Percentiles rank a stretch among this genome's conserved stretches.
Evolutionary conservation across 2,113 vertebrate genomes (phyloP).

Genomic region (Channa argus): DNA sequence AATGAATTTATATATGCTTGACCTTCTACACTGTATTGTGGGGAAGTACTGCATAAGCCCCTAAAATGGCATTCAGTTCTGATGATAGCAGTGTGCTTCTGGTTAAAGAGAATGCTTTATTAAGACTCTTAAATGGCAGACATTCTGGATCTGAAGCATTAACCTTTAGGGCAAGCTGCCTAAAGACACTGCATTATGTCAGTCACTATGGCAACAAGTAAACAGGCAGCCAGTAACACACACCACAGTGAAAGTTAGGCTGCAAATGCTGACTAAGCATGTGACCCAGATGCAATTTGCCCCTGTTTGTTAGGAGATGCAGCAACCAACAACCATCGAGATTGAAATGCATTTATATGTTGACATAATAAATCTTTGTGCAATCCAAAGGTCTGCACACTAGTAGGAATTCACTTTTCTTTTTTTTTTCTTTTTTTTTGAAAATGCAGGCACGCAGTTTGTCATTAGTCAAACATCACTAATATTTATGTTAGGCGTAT

Average conservation of each 20-base stretch:
- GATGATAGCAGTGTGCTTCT: slow-evolving; percentile 72
- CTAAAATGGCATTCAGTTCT: slow-evolving; percentile 52
- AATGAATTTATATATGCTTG: slow-evolving; percentile 75
- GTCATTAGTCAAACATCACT: not conserved
- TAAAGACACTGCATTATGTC: slow-evolving; percentile 57
- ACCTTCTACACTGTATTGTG: slow-evolving; percentile 73
- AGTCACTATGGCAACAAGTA: slow-evolving; percentile 68
- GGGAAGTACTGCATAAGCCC: slow-evolving; percentile 31
- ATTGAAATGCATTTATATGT: slow-evolving; percentile 10
- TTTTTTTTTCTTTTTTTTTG: slow-evolving; percentile 4
- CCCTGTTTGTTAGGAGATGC: slow-evolving; percentile 38
- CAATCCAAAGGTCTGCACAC: slow-evolving; percentile 4
- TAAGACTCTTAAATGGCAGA: slow-evolving; percentile 73
- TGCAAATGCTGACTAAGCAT: slow-evolving; percentile 26
- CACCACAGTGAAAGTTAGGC: not conserved
- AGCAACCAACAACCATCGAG: not conserved
- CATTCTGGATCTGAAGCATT: slow-evolving; percentile 54
- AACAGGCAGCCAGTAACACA: slow-evolving; percentile 33
- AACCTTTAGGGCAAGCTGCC: slow-evolving; percentile 54
- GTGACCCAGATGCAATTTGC: slow-evolving; percentile 41
- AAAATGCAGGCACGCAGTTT: not conserved
- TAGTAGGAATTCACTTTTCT: not conserved
- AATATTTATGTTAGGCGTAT: not conserved
- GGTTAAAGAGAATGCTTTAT: slow-evolving; percentile 71
- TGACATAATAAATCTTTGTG: slow-evolving; percentile 4